These are phyloP conservation scores for Zhuqinia jingwanae DNA, from an alignment of 2,888 invertebrate genomes.

Conservation along the genomic window DNA sequence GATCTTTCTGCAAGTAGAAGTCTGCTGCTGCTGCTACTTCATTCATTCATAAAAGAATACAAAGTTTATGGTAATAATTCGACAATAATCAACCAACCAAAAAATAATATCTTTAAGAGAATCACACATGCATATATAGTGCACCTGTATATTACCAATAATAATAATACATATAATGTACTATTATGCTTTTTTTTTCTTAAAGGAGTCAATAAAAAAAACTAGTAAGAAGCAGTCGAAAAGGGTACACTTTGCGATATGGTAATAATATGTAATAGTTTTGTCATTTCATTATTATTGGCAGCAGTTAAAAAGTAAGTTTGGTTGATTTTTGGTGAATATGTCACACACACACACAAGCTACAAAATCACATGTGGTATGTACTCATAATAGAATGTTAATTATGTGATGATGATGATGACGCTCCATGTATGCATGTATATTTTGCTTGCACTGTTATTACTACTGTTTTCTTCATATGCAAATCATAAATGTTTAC, in stretches of 20 bases:
- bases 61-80: not conserved
- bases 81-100: conserved; percentile 40
- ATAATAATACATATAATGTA: conserved; percentile 6
- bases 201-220: not conserved
- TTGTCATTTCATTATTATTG: conserved; percentile 41
- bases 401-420: not conserved
- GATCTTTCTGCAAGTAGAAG: too few species aligned
- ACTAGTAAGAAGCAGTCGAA: not conserved
- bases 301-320: conserved; percentile 36
- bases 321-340: too few species aligned
- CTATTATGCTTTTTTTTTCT: not conserved
- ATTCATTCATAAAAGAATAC: not conserved
- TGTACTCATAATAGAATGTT: conserved; percentile 16
- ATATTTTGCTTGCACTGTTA: not conserved
- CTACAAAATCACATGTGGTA: conserved; percentile 52
- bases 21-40: not conserved
- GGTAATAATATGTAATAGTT: not conserved
- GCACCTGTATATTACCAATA: conserved; percentile 10
- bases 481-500: conserved; percentile 23
- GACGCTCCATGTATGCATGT: not conserved
- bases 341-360: too few species aligned
- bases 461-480: conserved; percentile 22
- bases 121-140: not conserved
- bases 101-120: conserved; percentile 19
- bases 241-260: conserved; percentile 11